phyloP scores from a whole-genome alignment of 2,888 invertebrate genomes.

The Cabera pusaria region DNA sequence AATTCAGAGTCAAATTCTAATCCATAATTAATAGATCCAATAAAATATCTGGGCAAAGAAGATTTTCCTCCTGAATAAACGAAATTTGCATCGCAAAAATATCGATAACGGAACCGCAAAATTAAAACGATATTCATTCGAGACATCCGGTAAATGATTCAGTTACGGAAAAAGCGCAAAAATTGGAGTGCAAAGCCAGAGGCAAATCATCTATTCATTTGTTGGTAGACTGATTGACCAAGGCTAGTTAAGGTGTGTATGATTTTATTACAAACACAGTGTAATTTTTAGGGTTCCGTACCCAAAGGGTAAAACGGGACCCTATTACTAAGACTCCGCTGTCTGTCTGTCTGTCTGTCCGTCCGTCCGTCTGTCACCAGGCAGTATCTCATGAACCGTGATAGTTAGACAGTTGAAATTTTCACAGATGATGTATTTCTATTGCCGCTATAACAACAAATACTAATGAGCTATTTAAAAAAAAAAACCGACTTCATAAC shows the following conservation, averaged over 20 bases:
- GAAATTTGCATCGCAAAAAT: conserved; percentile 15
- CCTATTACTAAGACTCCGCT: too few relatives aligned
- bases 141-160: neutral
- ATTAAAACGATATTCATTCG: conserved; percentile 5
- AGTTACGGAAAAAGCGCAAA: neutral
- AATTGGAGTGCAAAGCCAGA: neutral
- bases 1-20: conserved; percentile 13
- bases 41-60: conserved; percentile 11
- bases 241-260: neutral
- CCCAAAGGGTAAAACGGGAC: too few relatives aligned
- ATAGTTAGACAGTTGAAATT: too few relatives aligned
- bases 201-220: conserved; percentile 4
- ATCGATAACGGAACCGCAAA: conserved; percentile 2
- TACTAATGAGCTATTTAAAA: too few relatives aligned
- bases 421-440: too few relatives aligned
- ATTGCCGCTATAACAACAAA: too few relatives aligned
- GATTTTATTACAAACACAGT: too few relatives aligned
- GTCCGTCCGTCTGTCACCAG: too few relatives aligned
- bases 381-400: too few relatives aligned
- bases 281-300: too few relatives aligned
- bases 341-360: too few relatives aligned
- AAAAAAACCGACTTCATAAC: too few relatives aligned
- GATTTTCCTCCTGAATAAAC: conserved; percentile 13
- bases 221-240: conserved; percentile 8
- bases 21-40: conserved; percentile 17